Evolutionary conservation across 2,888 invertebrate genomes (phyloP), one percentile per base, ranked within the genome.

Genomic region (Stenurella melanura): DNA sequence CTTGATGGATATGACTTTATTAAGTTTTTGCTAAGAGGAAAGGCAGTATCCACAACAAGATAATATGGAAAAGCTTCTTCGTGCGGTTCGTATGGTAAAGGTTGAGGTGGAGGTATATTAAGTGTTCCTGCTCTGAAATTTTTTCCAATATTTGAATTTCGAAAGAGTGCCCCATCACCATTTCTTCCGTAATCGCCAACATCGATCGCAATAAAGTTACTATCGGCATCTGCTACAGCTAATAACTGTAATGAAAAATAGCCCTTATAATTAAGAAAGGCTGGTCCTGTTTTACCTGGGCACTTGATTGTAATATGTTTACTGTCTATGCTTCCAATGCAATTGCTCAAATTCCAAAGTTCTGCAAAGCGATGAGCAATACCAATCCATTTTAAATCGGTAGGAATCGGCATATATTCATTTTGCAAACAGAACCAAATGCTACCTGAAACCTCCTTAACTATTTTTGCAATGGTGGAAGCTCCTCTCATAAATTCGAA

Each of bases 301-400:
- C 56, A 54, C 54, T 54, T 54, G 15, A 54, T 17, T 17, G n/a
- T 15, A 54, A 54, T 54, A 54, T 54, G 54, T 15, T 54, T 54
- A 17, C 54, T n/a, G n/a, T 54, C 54, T 17, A 54, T 18, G 50
- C 18, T 56, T 30, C n/a, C 57, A 26, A 60, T 42, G 61, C 71
- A 71, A 42, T 67, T 73, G 34, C 63, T 64, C 63, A 73, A 64
- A 54, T 73, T 56, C 73, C 66, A 73, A 50, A 63, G 42, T 73
- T 73, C 66, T 21, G 67, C 38, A 57, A 56, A 73, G 30, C 76
- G 72, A 67, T 76, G 66, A 21, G 76, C 72, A 15, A 38, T 76
- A 17, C 19, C 50, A 72, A 66, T 56, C 73, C 71, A 63, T 18
- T 64, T 73, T 66, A 19, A 42, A 38, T 75, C 75, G 38, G 71